Base-by-base conservation (phyloP, 2,888 invertebrate genomes). In the Sepioteuthis lessoniana region DNA sequence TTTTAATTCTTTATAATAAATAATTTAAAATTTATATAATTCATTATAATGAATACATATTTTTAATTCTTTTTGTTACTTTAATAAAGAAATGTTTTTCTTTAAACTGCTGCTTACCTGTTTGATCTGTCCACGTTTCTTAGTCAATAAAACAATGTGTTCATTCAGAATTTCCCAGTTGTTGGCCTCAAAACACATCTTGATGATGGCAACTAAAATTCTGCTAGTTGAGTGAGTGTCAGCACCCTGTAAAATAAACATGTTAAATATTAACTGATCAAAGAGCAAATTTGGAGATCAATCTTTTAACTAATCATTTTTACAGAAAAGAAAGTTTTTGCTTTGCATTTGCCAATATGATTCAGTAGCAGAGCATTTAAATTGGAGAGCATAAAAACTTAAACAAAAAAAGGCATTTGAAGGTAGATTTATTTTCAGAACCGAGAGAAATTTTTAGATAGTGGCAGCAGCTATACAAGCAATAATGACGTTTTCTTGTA, bases 181-280 rank as follows among this genome's bases (percentile, higher is more conserved):
- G 96, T 98, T 98, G 0, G 98, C 98, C 96, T 99, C 99, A 97
- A 98, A 98, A 95, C 97, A 97, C 95, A 99, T 98, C 97, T 99
- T 98, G 13, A 99, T 99, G 96, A 99, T 98, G 46, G 99, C 98
- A 5, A 99, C 98, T 60, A 99, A 98, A 93, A 99, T 98, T 94
- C 99, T 98, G 19, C 99, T 98, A 93, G 99, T 99, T 0, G 99
- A 99, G 94, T 98, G 98, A 98, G 99, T 99, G 97, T 99, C 99
- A 94, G 99, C 98, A 94, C 98, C 98, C 98, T 98, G 96, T 90
- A 97, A 97, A 93, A 42, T 28, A n/a, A 42, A 93, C 31, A 47
- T n/a, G n/a, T 28, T 4, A 35, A 47, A 93, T 55, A 47, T 60
- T 37, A 60, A 37, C 16, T 46, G 91, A 21, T n/a, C 13, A 21